Evolutionary conservation across 1,140 invertebrate genomes (phyloP), one percentile per base, ranked within the genome.

Genomic region (Odontomachus brunneus): DNA sequence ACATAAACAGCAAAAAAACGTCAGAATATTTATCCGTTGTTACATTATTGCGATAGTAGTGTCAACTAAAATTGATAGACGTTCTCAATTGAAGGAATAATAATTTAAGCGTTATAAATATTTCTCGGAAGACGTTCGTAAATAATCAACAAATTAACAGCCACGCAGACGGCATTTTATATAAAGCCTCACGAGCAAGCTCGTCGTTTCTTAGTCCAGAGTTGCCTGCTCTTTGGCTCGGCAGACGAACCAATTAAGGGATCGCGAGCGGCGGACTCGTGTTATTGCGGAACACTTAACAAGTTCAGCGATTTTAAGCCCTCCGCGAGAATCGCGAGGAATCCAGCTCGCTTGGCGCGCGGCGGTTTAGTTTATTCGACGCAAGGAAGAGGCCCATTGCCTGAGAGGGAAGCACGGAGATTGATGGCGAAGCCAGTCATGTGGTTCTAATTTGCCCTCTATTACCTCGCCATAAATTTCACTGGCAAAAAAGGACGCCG

Each of bases 381-480:
- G 76, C 51, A 44, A 65, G 74, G 71, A 81, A 60, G 63, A 71
- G 74, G 55, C 60, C 19, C 69, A 71, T 51, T 60, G 60, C 49
- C 48, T 19, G n/a, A 66, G 80, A 53, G 83, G 60, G 53, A 67
- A 63, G 22, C 66, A 48, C 48, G 75, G 85, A 89, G 89, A 90
- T 90, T 90, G 87, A 91, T 90, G 88, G 88, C 76, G 72, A 33
- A 85, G 82, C 84, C 84, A 86, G 89, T 90, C 90, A 90, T 90
- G 89, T 91, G 90, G 82, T 90, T 90, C 89, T 90, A 90, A 91
- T 91, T 91, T 90, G 88, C 87, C 89, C 89, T 91, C 89, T 88
- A 91, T 91, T 91, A 91, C 84, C 89, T 85, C 82, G 86, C 89
- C 86, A 90, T 91, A 91, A 90, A 91, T 91, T 89, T 85, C 66